A percentile compares a stretch with the other conserved stretches of the same genome.
These are phyloP conservation scores for Pollenia angustigena DNA, from an alignment of 2,888 invertebrate species.

Conservation along the genomic window DNA sequence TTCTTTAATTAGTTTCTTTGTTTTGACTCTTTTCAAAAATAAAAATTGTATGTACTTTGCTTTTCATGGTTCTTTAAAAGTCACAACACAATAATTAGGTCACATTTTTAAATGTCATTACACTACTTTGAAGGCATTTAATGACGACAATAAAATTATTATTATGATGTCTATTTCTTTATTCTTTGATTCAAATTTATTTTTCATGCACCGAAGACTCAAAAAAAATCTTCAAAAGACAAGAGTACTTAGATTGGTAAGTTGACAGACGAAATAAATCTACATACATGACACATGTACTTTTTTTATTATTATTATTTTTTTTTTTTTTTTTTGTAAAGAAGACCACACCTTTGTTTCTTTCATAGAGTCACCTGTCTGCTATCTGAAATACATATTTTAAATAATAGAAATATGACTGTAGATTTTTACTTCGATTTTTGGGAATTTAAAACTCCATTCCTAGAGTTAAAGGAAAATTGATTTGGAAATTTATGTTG, in stretches of 20 bases:
- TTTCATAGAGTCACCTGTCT: slow-evolving; percentile 5
- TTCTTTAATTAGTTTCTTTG: background rate
- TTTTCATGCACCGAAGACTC: slow-evolving; percentile 25
- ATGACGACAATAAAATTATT: slow-evolving; percentile 51
- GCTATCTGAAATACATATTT: slow-evolving; percentile 12
- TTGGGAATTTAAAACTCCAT: no score
- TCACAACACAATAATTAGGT: slow-evolving; percentile 49
- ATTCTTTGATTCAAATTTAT: slow-evolving; percentile 10
- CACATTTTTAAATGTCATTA: slow-evolving; percentile 56
- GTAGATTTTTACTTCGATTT: no score
- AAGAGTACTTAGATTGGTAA: slow-evolving; percentile 5
- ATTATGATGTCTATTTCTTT: background rate
- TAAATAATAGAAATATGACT: background rate
- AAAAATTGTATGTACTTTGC: background rate
- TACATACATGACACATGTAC: background rate
- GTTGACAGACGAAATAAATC: background rate
- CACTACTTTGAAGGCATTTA: slow-evolving; percentile 26
- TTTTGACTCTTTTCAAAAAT: background rate
- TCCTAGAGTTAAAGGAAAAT: no score
- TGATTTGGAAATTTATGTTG: no score
- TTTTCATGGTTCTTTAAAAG: slow-evolving; percentile 31
- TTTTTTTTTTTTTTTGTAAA: background rate
- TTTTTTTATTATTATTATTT: background rate
- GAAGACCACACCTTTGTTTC: slow-evolving; percentile 40
- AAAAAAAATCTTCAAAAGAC: background rate